These are phyloP conservation scores for Phyllotreta striolata DNA, from an alignment of 2,888 invertebrate genomes.

Conservation along the genomic window DNA sequence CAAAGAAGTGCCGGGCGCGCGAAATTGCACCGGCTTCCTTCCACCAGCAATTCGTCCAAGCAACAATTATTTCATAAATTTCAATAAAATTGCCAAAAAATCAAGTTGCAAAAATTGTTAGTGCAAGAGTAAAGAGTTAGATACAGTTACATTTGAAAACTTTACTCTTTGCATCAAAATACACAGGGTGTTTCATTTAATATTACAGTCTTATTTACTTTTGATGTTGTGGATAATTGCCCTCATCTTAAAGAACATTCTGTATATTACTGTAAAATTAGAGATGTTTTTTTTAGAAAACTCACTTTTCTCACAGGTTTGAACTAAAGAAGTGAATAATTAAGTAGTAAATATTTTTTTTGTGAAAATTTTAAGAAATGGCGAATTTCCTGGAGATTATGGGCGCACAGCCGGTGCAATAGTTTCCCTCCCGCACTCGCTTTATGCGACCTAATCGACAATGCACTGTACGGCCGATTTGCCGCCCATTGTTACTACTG, in stretches of 20 bases:
- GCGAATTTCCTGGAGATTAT: not conserved
- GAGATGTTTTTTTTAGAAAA: too few species aligned
- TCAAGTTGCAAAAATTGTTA: too few species aligned
- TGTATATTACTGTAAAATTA: too few species aligned
- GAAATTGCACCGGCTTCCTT: constrained; percentile 11
- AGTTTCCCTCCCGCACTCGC: constrained; percentile 4
- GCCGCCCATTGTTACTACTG: constrained; percentile 41
- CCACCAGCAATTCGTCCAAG: not conserved
- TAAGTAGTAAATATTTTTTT: not conserved
- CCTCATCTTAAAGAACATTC: too few species aligned
- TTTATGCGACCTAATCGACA: constrained; percentile 50
- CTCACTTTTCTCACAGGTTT: too few species aligned
- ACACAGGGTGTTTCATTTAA: too few species aligned
- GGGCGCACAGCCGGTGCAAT: constrained; percentile 1
- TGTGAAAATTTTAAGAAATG: not conserved
- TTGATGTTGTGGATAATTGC: not conserved
- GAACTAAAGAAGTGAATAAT: too few species aligned
- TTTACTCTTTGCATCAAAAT: not conserved
- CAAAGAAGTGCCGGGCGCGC: constrained; percentile 34
- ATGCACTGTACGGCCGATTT: constrained; percentile 45
- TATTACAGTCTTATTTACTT: too few species aligned
- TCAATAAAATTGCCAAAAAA: too few species aligned
- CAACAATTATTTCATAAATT: too few species aligned
- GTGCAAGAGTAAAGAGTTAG: too few species aligned
- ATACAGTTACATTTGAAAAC: not conserved